A percentile compares a stretch with the other conserved stretches of the same genome.
These are phyloP conservation scores for Dermochelys coriacea DNA, from an alignment of 2,797 vertebrate species.

Conservation along the genomic window DNA sequence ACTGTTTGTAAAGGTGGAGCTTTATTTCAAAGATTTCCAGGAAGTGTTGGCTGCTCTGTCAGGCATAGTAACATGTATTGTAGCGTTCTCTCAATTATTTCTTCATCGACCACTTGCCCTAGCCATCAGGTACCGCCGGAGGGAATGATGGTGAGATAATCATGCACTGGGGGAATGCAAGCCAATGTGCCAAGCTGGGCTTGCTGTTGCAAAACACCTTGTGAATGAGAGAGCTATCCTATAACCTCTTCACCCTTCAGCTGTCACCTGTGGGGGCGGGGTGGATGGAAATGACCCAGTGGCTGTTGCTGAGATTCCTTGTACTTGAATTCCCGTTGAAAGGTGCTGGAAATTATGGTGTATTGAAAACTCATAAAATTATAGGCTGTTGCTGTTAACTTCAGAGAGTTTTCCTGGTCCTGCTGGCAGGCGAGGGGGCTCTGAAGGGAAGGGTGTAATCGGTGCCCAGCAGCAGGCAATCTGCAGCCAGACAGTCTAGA, in stretches of 20 bases:
- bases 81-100: background rate
- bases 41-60: background rate
- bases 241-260: slow-evolving; percentile 17
- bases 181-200: slow-evolving; percentile 3
- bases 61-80: slow-evolving; percentile 1
- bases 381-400: background rate
- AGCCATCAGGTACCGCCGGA: slow-evolving; percentile 38
- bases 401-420: background rate
- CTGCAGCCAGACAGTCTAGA: background rate
- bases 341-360: background rate
- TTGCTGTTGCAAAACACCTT: slow-evolving; percentile 65
- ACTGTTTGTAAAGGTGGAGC: slow-evolving; percentile 1
- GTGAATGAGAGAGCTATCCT: slow-evolving; percentile 34
- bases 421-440: background rate
- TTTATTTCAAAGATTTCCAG: background rate
- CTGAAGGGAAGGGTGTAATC: background rate
- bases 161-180: slow-evolving; percentile 37
- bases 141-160: slow-evolving; percentile 68
- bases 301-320: background rate
- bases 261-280: background rate
- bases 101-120: background rate
- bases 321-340: background rate
- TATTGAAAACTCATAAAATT: background rate
- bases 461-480: background rate
- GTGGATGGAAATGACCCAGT: background rate